A percentile compares a stretch with the other conserved stretches of the same genome.
Conservation (phyloP, 1,140 invertebrate genomes). For the Drosophila suzukii region DNA sequence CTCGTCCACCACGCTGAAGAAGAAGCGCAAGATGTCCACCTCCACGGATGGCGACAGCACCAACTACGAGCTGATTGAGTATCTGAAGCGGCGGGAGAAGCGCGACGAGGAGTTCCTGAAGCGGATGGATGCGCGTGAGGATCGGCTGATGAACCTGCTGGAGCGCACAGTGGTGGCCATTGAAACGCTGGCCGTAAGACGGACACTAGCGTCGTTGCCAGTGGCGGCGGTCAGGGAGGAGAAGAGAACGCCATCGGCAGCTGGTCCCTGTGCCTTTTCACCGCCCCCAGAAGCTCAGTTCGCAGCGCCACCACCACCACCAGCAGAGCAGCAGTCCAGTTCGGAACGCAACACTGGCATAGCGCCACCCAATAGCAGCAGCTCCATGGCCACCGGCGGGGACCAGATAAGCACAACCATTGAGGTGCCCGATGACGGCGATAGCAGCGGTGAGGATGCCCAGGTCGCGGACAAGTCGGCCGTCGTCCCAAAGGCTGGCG, state of each 20-base stretch:
- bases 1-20: conserved; percentile 67
- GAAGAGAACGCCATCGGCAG: not conserved
- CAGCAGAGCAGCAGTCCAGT: not conserved
- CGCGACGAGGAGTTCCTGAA: conserved; percentile 78
- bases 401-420: not conserved
- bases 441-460: conserved; percentile 2
- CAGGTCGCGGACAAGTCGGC: conserved; percentile 3
- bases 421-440: conserved; percentile 12
- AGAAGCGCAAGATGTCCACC: conserved; percentile 76
- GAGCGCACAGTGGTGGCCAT: conserved; percentile 80
- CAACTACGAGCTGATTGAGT: conserved; percentile 82
- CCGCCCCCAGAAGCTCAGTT: not conserved
- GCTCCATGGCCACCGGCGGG: not conserved
- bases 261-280: not conserved
- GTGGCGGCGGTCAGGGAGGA: not conserved
- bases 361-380: not conserved
- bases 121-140: conserved; percentile 81
- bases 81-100: conserved; percentile 79
- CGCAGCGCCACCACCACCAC: not conserved
- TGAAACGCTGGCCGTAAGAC: conserved; percentile 61
- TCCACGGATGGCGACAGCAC: conserved; percentile 82
- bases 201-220: not conserved
- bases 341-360: not conserved
- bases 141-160: conserved; percentile 71
- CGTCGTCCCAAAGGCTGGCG: not conserved